Conservation (phyloP, 2,888 invertebrate genomes). For the Drosophila tripunctata region DNA sequence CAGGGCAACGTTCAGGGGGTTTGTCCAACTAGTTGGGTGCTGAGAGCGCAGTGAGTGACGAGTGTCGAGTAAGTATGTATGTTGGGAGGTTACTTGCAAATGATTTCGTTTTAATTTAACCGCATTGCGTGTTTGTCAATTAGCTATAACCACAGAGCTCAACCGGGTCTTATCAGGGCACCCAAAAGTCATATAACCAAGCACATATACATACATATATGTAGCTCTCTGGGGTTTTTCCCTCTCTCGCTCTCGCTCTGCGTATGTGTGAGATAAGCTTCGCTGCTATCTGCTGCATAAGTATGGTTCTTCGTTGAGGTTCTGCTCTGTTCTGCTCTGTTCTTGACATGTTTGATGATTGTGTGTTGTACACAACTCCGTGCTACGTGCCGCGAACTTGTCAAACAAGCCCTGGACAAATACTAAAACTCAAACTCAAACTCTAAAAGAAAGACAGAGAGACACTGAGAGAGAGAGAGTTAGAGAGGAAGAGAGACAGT, state of each 20-base stretch:
- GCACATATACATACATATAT: conserved; percentile 18
- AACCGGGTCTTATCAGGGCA: conserved; percentile 46
- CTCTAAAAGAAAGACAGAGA: background rate
- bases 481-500: background rate
- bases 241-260: conserved; percentile 14
- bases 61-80: background rate
- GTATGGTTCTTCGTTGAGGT: conserved; percentile 29
- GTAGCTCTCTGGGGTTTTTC: conserved; percentile 3
- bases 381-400: conserved; percentile 73
- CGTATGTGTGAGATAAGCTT: conserved; percentile 56
- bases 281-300: conserved; percentile 47
- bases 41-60: background rate
- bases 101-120: conserved; percentile 78
- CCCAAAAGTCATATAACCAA: conserved; percentile 73
- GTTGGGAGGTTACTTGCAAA: conserved; percentile 63
- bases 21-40: background rate
- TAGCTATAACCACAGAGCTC: conserved; percentile 24
- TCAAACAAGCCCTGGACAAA: conserved; percentile 72
- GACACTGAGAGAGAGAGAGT: conserved; percentile 14
- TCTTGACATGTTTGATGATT: conserved; percentile 63
- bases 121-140: conserved; percentile 54
- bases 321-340: conserved; percentile 10
- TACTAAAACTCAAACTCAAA: conserved; percentile 19
- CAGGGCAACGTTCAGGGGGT: conserved; percentile 8
- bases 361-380: conserved; percentile 70